A percentile compares a stretch with the other conserved stretches of the same genome.
Conservation (phyloP, 2,888 invertebrate species). For the Noctua fimbriata region DNA sequence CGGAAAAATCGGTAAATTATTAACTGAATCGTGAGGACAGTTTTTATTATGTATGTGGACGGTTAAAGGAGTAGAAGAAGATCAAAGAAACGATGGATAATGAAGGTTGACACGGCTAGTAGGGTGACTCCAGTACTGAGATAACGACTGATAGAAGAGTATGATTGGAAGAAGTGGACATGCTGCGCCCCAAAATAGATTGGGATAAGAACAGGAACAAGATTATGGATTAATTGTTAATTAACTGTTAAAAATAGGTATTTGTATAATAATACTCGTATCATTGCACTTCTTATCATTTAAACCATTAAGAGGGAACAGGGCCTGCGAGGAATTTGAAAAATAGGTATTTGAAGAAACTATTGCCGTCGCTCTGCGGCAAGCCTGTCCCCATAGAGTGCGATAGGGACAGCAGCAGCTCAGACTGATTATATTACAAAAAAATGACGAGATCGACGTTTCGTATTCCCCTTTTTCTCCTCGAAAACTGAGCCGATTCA, state of each 20-base stretch:
- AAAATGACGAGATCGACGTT: too few species aligned
- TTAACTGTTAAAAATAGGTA: neutral
- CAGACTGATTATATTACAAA: too few species aligned
- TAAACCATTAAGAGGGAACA: neutral
- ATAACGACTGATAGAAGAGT: neutral
- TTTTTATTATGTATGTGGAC: neutral
- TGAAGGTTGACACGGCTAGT: neutral
- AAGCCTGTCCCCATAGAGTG: too few species aligned
- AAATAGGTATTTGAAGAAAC: too few species aligned
- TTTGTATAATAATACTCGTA: neutral
- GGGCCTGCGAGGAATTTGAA: too few species aligned
- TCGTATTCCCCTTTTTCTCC: too few species aligned
- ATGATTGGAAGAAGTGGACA: neutral
- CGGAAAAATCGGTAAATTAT: too few species aligned
- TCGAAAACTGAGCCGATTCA: too few species aligned
- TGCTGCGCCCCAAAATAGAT: neutral
- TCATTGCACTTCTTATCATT: neutral
- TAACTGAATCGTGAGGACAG: neutral
- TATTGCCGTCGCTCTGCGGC: too few species aligned
- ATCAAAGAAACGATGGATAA: neutral
- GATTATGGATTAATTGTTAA: neutral
- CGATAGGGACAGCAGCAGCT: too few species aligned
- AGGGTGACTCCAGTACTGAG: neutral
- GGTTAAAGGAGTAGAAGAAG: neutral
- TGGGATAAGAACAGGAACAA: neutral